Evolutionary conservation across 2,113 vertebrate species (phyloP).

Genomic region (Psilopsiagon aymara): DNA sequence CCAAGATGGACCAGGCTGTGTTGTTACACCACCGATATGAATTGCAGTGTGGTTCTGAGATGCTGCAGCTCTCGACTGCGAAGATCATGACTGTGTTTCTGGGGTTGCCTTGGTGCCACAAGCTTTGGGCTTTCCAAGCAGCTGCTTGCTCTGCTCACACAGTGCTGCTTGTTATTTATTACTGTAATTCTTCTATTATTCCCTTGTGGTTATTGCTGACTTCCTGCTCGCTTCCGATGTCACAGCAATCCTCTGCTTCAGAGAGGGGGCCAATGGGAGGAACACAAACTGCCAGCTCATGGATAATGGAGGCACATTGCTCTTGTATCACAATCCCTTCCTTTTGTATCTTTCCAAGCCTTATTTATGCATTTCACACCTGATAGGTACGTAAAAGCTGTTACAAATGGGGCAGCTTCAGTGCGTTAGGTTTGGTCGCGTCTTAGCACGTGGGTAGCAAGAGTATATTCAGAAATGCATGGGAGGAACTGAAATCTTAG

Average conservation of each 20-base stretch:
- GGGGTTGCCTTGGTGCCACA: too few relatives aligned
- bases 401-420: background rate
- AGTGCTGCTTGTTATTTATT: background rate
- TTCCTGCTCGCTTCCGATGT: background rate
- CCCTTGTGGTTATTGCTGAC: background rate
- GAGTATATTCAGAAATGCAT: background rate
- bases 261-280: background rate
- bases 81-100: background rate
- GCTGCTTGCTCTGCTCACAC: fast-evolving
- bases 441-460: background rate
- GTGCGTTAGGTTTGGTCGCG: background rate
- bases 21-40: background rate
- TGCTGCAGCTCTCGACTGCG: background rate
- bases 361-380: background rate
- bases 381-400: background rate
- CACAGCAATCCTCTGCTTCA: background rate
- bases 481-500: slow-evolving; percentile 37
- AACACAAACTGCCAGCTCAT: background rate
- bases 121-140: background rate
- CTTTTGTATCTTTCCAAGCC: background rate
- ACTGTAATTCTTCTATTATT: background rate
- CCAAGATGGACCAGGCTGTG: background rate
- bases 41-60: background rate
- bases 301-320: background rate
- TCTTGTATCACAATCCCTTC: background rate